These are phyloP conservation scores for Whitmania pigra DNA, from an alignment of 1,140 invertebrate species.

Conservation along the genomic window DNA sequence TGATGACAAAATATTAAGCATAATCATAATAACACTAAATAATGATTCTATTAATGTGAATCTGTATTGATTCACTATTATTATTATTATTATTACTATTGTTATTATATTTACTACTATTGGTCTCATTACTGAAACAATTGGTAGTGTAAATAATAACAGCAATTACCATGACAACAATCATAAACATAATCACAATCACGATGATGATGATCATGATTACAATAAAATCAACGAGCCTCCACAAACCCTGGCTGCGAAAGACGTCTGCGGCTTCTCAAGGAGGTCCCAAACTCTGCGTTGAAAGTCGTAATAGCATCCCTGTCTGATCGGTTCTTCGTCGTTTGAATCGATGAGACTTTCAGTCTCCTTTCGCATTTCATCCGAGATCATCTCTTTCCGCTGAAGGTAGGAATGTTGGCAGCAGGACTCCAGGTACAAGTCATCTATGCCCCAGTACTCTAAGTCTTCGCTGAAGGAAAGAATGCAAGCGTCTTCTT, in stretches of 20 bases:
- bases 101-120: background rate
- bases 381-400: slow-evolving; percentile 94
- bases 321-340: slow-evolving; percentile 79
- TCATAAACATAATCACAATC: background rate
- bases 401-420: slow-evolving; percentile 96
- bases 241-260: slow-evolving; percentile 82
- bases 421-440: slow-evolving; percentile 92
- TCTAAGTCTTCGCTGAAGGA: slow-evolving; percentile 94
- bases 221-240: background rate
- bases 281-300: slow-evolving; percentile 94
- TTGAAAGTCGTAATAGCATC: slow-evolving; percentile 81
- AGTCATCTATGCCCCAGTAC: slow-evolving; percentile 94
- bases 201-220: background rate
- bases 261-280: slow-evolving; percentile 91
- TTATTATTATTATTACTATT: too few species aligned
- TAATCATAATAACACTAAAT: too few species aligned
- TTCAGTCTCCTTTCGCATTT: slow-evolving; percentile 95
- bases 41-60: too few species aligned
- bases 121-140: background rate
- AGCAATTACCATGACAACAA: background rate
- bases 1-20: too few species aligned
- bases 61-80: too few species aligned
- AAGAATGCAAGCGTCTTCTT: slow-evolving; percentile 96
- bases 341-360: slow-evolving; percentile 71
- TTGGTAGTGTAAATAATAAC: background rate